These are phyloP conservation scores for Eunapius fragilis DNA, from an alignment of 37 sponge, comb jelly and placozoan species.

Conservation along the genomic window DNA sequence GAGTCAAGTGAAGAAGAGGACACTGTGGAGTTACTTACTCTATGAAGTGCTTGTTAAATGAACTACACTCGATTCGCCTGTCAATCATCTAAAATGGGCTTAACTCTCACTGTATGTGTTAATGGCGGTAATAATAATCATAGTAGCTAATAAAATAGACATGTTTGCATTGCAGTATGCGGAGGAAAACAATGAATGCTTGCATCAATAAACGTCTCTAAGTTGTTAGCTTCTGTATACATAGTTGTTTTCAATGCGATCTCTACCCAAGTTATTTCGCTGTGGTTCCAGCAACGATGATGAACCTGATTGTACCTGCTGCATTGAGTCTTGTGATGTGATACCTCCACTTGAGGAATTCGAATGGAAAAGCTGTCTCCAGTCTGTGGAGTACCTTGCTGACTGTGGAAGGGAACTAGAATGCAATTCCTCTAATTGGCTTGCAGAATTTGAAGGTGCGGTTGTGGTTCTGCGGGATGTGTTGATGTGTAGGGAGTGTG, in stretches of 20 bases:
- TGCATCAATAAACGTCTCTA: not conserved
- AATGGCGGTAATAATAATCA: no score
- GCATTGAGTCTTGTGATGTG: not conserved
- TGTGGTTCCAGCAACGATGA: constrained; percentile 23
- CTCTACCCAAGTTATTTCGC: not conserved
- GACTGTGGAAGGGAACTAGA: constrained; percentile 36
- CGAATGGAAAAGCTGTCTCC: constrained; percentile 45
- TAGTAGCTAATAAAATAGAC: not conserved
- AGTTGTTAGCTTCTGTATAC: constrained; percentile 37
- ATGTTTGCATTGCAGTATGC: not conserved
- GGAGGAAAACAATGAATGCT: not conserved
- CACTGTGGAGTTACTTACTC: not conserved
- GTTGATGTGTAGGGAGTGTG: constrained; percentile 29
- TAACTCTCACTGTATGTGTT: no score
- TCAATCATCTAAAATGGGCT: no score
- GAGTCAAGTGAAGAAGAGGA: not conserved
- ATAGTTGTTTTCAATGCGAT: constrained; percentile 33
- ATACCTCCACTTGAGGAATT: constrained; percentile 27
- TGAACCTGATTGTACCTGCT: not conserved
- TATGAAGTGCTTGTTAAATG: not conserved
- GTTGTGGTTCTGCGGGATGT: constrained; percentile 16
- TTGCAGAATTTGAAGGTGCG: not conserved
- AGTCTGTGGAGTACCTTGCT: not conserved
- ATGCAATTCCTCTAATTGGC: not conserved
- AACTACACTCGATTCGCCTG: no score